These are phyloP conservation scores for Gila robusta DNA, from an alignment of 2,797 vertebrate genomes.

Conservation along the genomic window DNA sequence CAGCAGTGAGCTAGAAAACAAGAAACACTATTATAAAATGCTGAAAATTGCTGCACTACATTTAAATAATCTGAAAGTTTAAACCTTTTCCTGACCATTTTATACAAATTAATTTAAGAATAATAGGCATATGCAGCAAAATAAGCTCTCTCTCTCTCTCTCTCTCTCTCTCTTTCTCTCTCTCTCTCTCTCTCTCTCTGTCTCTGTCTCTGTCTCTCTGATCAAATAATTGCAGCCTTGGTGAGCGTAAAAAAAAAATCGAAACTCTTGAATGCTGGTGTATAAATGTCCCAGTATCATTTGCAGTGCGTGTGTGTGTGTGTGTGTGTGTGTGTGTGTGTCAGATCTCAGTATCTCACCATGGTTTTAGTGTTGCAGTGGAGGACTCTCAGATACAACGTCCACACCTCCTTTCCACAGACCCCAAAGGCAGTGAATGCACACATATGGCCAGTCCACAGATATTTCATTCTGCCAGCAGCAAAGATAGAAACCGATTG, in stretches of 20 bases:
- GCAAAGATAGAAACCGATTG: conserved; percentile 6
- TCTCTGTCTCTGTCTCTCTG: too few species aligned
- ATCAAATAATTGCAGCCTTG: background rate
- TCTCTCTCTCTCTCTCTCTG: too few species aligned
- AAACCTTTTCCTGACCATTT: background rate
- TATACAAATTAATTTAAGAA: background rate
- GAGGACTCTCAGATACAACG: conserved; percentile 77
- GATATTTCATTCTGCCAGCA: conserved; percentile 92
- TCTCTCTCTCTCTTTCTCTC: too few species aligned
- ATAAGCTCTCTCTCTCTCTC: too few species aligned
- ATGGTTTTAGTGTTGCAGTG: conserved; percentile 82
- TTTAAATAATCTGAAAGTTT: background rate
- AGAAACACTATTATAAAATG: background rate
- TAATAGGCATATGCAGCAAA: background rate
- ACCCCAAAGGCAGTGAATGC: conserved; percentile 93
- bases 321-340: background rate
- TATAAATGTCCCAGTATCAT: background rate
- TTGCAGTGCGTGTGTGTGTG: background rate
- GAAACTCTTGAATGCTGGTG: background rate
- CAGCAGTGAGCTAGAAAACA: background rate
- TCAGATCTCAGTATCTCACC: conserved; percentile 64
- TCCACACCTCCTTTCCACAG: conserved; percentile 89
- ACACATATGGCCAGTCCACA: conserved; percentile 98
- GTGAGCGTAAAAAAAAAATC: background rate
- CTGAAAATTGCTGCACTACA: background rate